These are phyloP conservation scores for Caranx melampygus DNA, from an alignment of 2,113 vertebrate species.

Conservation along the genomic window DNA sequence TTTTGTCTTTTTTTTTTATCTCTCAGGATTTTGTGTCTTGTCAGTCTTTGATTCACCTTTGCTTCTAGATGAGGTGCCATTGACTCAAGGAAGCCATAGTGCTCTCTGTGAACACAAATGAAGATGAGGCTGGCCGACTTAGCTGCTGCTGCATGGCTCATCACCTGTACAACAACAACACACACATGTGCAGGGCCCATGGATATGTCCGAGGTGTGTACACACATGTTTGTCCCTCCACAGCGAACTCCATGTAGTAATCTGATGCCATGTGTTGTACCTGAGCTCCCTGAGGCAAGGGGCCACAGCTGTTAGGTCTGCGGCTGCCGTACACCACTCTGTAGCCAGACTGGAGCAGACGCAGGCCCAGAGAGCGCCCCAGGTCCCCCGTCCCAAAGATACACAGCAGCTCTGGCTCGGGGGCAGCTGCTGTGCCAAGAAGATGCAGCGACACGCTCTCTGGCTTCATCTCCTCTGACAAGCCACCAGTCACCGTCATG, in stretches of 20 bases:
- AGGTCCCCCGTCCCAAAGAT: constrained; percentile 74
- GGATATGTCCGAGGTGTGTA: neutral
- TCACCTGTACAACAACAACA: constrained; percentile 69
- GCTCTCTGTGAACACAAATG: constrained; percentile 88
- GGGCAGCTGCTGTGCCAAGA: constrained; percentile 15
- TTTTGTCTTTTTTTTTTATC: too few relatives aligned
- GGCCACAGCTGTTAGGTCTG: constrained; percentile 71
- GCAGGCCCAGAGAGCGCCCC: constrained; percentile 64
- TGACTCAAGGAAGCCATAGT: constrained; percentile 86
- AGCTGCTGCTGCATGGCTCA: constrained; percentile 85
- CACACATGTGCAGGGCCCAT: constrained; percentile 2
- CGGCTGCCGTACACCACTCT: constrained; percentile 73
- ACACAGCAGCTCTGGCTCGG: constrained; percentile 59
- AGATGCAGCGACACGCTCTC: constrained; percentile 9
- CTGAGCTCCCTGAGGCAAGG: constrained; percentile 72
- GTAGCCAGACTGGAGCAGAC: constrained; percentile 74
- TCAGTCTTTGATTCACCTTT: constrained; percentile 77
- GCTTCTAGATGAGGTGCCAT: constrained; percentile 82
- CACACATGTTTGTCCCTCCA: constrained; percentile 8
- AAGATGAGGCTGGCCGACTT: constrained; percentile 84
- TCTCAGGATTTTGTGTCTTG: neutral
- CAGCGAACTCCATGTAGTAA: neutral
- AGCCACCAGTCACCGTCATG: constrained; percentile 16
- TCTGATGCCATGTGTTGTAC: constrained; percentile 42
- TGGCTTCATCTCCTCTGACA: constrained; percentile 33